These are phyloP conservation scores for Ips nitidus DNA, from an alignment of 1,140 invertebrate species.

Conservation along the genomic window DNA sequence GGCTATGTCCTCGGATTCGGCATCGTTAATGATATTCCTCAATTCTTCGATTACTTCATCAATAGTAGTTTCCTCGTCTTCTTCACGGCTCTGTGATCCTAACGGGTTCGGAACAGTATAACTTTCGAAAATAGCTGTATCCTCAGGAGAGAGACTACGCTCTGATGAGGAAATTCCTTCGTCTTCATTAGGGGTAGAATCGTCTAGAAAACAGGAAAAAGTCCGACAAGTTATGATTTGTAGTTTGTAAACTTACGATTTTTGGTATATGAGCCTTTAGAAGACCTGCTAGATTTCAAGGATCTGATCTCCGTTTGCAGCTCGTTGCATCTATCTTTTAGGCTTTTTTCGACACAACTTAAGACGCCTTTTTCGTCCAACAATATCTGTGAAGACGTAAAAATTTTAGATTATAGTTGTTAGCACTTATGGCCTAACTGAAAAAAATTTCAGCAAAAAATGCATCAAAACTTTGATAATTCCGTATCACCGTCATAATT, in stretches of 20 bases:
- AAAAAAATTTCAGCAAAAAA: constrained; percentile 2
- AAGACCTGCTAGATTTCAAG: constrained; percentile 44
- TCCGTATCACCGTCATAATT: too few relatives aligned
- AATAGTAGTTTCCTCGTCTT: constrained; percentile 81
- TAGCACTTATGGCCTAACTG: constrained; percentile 3
- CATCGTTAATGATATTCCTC: constrained; percentile 81
- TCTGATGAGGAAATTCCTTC: constrained; percentile 85
- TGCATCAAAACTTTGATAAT: too few relatives aligned
- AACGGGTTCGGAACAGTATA: constrained; percentile 54
- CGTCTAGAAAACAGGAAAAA: constrained; percentile 44
- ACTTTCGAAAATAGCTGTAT: constrained; percentile 62
- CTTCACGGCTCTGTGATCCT: constrained; percentile 52
- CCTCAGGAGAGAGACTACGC: constrained; percentile 70
- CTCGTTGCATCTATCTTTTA: constrained; percentile 72
- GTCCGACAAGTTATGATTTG: constrained; percentile 1
- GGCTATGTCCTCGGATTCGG: constrained; percentile 70
- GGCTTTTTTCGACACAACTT: constrained; percentile 73
- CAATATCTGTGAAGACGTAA: constrained; percentile 60
- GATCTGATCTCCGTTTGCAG: constrained; percentile 60
- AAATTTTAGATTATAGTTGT: background rate
- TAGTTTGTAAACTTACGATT: constrained; percentile 4
- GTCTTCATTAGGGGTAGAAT: constrained; percentile 78
- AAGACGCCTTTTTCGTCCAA: constrained; percentile 78
- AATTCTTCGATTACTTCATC: constrained; percentile 86
- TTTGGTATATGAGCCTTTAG: constrained; percentile 33